Evolutionary conservation across 2,113 vertebrate genomes (phyloP).

Genomic region (Bos indicus): DNA sequence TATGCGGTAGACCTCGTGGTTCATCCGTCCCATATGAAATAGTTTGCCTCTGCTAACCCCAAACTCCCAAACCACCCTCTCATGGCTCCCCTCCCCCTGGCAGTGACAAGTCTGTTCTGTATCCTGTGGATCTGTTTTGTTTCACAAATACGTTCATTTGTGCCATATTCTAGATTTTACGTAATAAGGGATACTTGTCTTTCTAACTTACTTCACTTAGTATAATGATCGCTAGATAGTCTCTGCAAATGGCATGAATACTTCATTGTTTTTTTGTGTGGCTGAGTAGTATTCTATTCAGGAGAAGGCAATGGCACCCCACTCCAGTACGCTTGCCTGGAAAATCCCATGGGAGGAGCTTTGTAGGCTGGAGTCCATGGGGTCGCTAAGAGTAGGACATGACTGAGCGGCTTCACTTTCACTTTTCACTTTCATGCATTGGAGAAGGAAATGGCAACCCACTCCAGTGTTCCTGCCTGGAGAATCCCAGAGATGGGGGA

Average conservation of each 20-base stretch:
- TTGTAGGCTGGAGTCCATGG: no score
- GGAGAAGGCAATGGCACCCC: no score
- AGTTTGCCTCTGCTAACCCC: neutral
- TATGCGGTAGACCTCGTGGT: neutral
- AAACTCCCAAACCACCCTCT: neutral
- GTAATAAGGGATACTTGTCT: neutral
- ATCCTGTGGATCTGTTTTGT: neutral
- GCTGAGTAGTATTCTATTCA: neutral
- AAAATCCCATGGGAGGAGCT: no score
- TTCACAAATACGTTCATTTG: neutral
- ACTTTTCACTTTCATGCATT: no score
- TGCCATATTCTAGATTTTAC: neutral
- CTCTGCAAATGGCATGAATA: neutral
- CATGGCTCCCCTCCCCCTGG: fast-evolving
- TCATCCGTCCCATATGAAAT: neutral
- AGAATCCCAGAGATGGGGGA: no score
- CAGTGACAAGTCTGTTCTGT: neutral
- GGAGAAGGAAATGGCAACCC: no score
- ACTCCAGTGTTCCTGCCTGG: no score
- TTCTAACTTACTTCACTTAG: neutral
- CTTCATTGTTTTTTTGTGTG: neutral
- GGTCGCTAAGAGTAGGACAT: no score
- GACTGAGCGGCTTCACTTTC: no score
- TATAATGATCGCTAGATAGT: neutral
- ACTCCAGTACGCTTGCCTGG: no score